Conservation (phyloP, 2,797 vertebrate species). For the Mustela erminea region DNA sequence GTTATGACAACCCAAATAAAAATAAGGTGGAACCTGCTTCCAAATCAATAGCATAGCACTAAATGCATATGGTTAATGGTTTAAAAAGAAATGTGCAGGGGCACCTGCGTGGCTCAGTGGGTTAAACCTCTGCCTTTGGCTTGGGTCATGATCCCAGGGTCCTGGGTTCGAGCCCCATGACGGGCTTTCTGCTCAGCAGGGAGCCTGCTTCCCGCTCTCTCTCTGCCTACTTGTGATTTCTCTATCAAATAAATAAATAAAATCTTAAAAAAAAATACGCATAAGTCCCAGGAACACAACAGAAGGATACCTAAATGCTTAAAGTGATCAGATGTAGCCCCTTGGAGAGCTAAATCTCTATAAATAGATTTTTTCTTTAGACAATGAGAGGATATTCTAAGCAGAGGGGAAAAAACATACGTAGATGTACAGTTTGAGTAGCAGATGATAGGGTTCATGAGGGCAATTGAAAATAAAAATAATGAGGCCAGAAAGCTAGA, state of each 20-base stretch:
- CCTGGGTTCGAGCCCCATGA: no score
- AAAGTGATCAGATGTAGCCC: neutral
- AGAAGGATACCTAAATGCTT: neutral
- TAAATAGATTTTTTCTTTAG: neutral
- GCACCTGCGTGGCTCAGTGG: no score
- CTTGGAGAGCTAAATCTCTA: neutral
- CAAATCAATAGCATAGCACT: conserved; percentile 27
- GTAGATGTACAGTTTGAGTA: neutral
- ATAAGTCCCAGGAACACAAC: neutral
- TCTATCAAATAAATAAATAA: no score
- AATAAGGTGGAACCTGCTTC: conserved; percentile 29
- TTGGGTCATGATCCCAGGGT: no score
- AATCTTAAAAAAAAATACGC: neutral
- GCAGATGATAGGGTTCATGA: neutral
- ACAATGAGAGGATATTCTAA: conserved; percentile 23
- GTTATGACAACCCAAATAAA: neutral
- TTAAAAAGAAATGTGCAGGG: neutral
- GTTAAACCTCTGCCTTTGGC: no score
- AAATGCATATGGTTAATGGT: neutral
- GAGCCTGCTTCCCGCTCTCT: no score
- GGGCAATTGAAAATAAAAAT: conserved; percentile 10
- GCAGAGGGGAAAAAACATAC: neutral
- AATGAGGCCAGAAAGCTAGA: neutral
- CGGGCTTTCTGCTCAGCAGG: no score
- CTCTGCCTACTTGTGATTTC: no score